Base-by-base conservation (phyloP, 1,140 invertebrate genomes). In the Centruroides vittatus region DNA sequence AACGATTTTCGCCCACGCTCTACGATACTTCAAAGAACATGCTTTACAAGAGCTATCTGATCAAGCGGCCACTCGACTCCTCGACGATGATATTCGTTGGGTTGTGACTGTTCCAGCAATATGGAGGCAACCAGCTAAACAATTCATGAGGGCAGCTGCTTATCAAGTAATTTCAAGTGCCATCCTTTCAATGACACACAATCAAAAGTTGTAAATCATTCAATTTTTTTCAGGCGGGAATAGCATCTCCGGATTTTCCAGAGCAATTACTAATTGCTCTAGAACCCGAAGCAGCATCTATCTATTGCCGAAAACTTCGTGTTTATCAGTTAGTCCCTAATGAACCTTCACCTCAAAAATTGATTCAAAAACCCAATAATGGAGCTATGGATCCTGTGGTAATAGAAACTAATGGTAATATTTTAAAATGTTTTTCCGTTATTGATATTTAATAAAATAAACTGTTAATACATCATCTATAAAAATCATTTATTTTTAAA, bases 81-180 rank as follows among this genome's bases (percentile, higher is more conserved):
- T 73, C 0, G 73, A 74, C 59, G 75, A 79, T 60, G 77, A 80
- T 62, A 73, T 82, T 12, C 70, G 79, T 35, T 83, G 81, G 81
- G 80, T 83, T 41, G 72, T 83, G 41, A 82, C 80, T 0, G 81
- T 82, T 3, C 81, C 81, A 0, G 81, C 81, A 13, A 80, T 82
- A 35, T 83, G 81, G 81, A 76, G 76, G 57, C 78, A 80, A 50
- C 74, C 76, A 6, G 81, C 81, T 46, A 82, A 82, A 67, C 80
- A 82, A 68, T 79, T 83, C 63, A 81, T 82, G 74, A 70, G 81
- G 61, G 76, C 79, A 59, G 79, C 81, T 1, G 79, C 81, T 23
- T 80, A 81, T 62, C 69, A 79, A 72, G 80, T 82, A 64, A 64
- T 12, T n/a, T 48, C 51, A 41, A 23, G 23, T 23, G 23, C 23